A percentile compares a stretch with the other conserved stretches of the same genome.
These are phyloP conservation scores for Brachyopa scutellaris DNA, from an alignment of 2,888 invertebrate genomes.

Conservation along the genomic window DNA sequence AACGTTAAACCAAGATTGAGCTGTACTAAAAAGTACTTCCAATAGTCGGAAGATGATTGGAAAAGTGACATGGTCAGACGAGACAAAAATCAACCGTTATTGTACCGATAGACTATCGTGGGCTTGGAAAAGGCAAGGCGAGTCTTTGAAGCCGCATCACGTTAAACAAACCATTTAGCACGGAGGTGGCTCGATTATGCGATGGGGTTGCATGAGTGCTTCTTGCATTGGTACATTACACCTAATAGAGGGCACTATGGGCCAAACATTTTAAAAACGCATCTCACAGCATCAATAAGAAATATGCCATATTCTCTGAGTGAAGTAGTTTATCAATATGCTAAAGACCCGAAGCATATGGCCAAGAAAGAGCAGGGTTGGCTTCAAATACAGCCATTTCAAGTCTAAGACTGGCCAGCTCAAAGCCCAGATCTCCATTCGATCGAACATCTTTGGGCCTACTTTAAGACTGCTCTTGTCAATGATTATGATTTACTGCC, in stretches of 20 bases:
- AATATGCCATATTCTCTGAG: conserved; percentile 4
- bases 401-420: conserved; percentile 9
- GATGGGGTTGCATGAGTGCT: neutral
- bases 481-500: neutral
- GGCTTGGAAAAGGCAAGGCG: neutral
- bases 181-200: neutral
- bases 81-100: too few relatives aligned
- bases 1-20: neutral
- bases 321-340: conserved; percentile 13
- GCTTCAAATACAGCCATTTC: conserved; percentile 1
- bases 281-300: too few relatives aligned
- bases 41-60: too few relatives aligned
- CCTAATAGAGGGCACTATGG: too few relatives aligned
- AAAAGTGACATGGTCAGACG: too few relatives aligned
- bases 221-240: too few relatives aligned
- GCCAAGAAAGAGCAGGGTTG: conserved; percentile 11
- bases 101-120: neutral
- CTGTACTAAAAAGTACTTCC: too few relatives aligned
- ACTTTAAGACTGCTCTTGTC: too few relatives aligned
- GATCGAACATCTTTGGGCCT: neutral
- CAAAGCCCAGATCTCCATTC: conserved; percentile 1
- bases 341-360: conserved; percentile 13
- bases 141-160: neutral
- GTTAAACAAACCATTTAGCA: neutral
- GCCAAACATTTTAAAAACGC: neutral